phyloP scores from a whole-genome alignment of 2,888 invertebrate species.

The Spisula subtruncata region DNA sequence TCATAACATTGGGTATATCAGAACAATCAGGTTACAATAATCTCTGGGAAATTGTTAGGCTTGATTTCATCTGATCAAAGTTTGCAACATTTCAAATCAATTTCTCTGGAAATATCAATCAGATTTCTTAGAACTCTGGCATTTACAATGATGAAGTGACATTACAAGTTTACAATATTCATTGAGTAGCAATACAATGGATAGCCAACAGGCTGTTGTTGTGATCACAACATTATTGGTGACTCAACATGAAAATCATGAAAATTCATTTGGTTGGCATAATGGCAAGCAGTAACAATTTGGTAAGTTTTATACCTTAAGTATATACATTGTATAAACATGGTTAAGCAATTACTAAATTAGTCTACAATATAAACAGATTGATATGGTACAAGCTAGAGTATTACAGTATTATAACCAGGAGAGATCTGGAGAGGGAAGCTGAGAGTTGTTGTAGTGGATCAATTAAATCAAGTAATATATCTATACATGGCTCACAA shows the following conservation, averaged over 20 bases:
- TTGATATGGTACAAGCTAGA: neutral
- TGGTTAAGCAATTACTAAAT: neutral
- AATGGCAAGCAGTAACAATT: too few species aligned
- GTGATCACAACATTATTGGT: too few species aligned
- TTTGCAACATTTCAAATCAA: neutral
- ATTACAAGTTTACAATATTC: too few species aligned
- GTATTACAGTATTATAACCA: too few species aligned
- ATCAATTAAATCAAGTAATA: constrained; percentile 13
- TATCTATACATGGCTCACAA: neutral
- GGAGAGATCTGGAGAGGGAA: neutral
- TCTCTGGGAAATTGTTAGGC: neutral
- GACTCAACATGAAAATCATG: too few species aligned
- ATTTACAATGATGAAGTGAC: too few species aligned
- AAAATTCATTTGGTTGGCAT: too few species aligned
- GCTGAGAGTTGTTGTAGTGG: neutral
- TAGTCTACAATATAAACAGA: neutral
- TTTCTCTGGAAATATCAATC: too few species aligned
- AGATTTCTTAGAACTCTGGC: too few species aligned
- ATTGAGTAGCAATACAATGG: too few species aligned
- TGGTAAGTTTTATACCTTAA: too few species aligned
- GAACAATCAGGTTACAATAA: neutral
- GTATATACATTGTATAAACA: neutral
- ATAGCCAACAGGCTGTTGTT: too few species aligned
- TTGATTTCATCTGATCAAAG: neutral
- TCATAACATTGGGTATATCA: neutral